These are phyloP conservation scores for Vireo altiloquus DNA, from an alignment of 2,113 vertebrate genomes.

Conservation along the genomic window DNA sequence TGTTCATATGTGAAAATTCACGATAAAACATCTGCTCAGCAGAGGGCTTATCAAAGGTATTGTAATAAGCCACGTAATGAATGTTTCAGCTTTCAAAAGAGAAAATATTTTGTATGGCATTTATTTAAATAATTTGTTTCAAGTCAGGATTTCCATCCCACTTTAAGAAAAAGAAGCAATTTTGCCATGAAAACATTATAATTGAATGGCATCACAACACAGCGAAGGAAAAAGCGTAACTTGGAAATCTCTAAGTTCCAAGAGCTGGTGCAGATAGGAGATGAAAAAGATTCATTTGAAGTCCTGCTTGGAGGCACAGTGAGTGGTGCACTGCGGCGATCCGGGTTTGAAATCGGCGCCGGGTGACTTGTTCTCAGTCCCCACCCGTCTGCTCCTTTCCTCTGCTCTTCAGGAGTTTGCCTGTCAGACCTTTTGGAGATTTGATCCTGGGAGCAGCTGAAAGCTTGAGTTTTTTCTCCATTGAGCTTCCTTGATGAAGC, in stretches of 20 bases:
- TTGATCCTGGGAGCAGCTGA: background rate
- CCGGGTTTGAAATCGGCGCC: background rate
- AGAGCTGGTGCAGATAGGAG: background rate
- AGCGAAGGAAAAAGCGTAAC: rapidly evolving
- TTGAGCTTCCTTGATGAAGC: background rate
- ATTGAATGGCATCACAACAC: background rate
- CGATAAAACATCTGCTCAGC: constrained; percentile 1
- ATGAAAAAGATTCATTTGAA: background rate
- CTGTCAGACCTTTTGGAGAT: background rate
- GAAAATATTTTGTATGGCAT: background rate
- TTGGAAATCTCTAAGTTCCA: background rate
- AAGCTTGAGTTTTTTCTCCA: background rate
- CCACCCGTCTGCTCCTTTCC: background rate
- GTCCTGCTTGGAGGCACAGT: background rate
- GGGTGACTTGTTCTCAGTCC: constrained; percentile 1
- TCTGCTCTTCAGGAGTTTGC: background rate
- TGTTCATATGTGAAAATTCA: background rate
- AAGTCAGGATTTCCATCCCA: background rate
- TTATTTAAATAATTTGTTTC: background rate
- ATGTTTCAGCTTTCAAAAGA: background rate
- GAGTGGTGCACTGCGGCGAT: rapidly evolving
- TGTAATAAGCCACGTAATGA: constrained; percentile 15
- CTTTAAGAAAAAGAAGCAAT: background rate
- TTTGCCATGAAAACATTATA: background rate
- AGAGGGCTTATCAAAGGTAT: background rate